Conservation (phyloP, 2,113 vertebrate genomes). For the Xenopus tropicalis region UCB_Xtro_10.0 CM004451.2:30117501-30118000, state of each 20-base stretch:
- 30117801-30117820: not conserved
- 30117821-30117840: constrained; percentile 15
- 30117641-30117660: constrained; percentile 17
- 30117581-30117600: constrained; percentile 5
- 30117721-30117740: not conserved
- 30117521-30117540: not conserved
- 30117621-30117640: constrained; percentile 25
- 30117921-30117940: constrained; percentile 1
- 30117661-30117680: constrained; percentile 34
- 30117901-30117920: not conserved
- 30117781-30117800: not conserved
- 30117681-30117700: not conserved
- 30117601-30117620: constrained; percentile 31
- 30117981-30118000: constrained; percentile 9
- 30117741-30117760: not conserved
- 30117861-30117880: constrained; percentile 6
- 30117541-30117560: not conserved
- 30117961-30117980: not conserved
- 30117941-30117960: not conserved
- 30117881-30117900: not conserved
- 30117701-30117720: constrained; percentile 6
- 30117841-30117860: not conserved
- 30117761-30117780: not conserved
- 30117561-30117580: constrained; percentile 9
- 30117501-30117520: not conserved